Conservation (phyloP, 2,113 vertebrate genomes). For the Lontra canadensis region DNA sequence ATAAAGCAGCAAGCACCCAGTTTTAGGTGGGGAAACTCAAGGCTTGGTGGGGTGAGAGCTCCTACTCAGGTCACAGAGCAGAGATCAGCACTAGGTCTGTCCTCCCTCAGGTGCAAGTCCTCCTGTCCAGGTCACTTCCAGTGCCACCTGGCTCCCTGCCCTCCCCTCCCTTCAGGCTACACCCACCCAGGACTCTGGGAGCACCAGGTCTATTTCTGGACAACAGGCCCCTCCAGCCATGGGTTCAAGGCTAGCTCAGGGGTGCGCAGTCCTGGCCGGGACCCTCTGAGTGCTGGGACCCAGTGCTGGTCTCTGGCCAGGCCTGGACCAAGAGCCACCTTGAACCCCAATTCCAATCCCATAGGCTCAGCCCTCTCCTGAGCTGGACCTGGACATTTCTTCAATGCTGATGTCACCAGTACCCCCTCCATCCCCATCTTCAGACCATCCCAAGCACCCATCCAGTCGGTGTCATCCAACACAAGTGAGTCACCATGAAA, state of each 20-base stretch:
- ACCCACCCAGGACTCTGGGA: neutral
- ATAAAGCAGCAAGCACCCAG: neutral
- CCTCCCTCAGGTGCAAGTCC: neutral
- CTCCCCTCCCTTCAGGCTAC: neutral
- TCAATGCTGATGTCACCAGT: neutral
- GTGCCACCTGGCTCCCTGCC: neutral
- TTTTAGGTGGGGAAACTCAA: neutral
- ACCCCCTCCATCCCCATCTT: accelerated
- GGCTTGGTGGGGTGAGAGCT: too few species aligned
- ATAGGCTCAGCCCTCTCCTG: neutral
- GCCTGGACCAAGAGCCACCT: neutral
- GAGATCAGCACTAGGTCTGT: accelerated
- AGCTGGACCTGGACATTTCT: neutral
- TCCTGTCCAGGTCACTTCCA: neutral
- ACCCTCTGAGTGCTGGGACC: neutral
- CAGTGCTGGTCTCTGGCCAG: neutral
- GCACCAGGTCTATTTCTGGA: neutral
- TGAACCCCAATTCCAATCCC: neutral
- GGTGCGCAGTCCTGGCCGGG: too few species aligned
- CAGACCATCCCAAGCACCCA: neutral
- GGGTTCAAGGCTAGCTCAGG: neutral
- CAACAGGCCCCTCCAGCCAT: neutral
- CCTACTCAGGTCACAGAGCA: neutral
- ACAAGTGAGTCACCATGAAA: neutral
- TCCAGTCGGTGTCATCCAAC: neutral